Base-by-base conservation (phyloP, 2,797 vertebrate species). In the Enteromius treurensis region DNA sequence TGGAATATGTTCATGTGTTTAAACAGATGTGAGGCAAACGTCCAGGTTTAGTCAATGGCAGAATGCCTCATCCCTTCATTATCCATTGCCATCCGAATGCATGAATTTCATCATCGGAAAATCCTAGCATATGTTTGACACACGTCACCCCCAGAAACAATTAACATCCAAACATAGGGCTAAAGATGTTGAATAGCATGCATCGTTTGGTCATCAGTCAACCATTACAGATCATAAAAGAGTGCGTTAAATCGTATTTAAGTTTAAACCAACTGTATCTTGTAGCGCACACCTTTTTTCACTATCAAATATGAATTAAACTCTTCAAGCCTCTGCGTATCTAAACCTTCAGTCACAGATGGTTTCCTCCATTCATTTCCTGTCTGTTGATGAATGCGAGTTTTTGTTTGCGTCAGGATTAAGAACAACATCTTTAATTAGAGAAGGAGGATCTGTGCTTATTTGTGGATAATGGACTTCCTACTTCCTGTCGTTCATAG, bases 371-470 rank as follows among this genome's bases (percentile, higher is more conserved):
- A 37, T 53, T 79, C 45, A 53, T 80, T 55, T 80, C 78, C 67
- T 40, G 67, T 69, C 14, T 70, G 74, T 26, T 53, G 34, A 80
- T 80, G 51, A 80, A 80, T 45, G 79, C 1, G 10, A 69, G 67
- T 7, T 40, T 69, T 29, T 42, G 34, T 69, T 80, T 80, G 49
- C 21, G 3, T 70, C 79, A 14, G 37, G 79, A 70, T 70, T 80
- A 80, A 58, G 34, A 45, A 67, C 26, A 51, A n/a, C 64, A 53
- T 68, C 45, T 68, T 79, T 68, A 70, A 80, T 69, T 70, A 70
- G 23, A 55, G 49, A 37, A 45, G 65, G 49, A 15, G 5, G 34
- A 70, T 77, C 17, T 74, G 71, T 21, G 74, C 32, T 74, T 47
- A 55, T 60, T 60, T 58, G 53, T 17, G 34, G n/a, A n/a, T 77